Conservation (phyloP, 2,113 vertebrate genomes). For the Psittacara wagleri region DNA sequence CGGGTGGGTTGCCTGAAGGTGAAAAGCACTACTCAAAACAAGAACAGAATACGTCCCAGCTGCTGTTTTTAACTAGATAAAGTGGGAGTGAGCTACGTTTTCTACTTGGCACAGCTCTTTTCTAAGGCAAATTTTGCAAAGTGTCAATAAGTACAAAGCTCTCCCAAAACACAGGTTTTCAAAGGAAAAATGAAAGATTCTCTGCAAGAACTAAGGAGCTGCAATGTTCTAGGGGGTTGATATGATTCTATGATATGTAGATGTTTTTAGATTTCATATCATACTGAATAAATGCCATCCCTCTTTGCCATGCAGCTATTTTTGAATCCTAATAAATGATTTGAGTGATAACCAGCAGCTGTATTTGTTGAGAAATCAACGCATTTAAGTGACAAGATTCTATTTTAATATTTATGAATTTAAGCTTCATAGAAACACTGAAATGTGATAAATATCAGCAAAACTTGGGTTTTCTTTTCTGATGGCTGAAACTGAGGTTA, state of each 20-base stretch:
- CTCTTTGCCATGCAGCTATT: background rate
- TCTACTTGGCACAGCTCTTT: background rate
- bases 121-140: background rate
- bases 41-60: background rate
- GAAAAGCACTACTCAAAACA: background rate
- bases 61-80: background rate
- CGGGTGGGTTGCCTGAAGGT: background rate
- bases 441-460: slow-evolving; percentile 31
- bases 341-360: slow-evolving; percentile 34
- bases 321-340: slow-evolving; percentile 34
- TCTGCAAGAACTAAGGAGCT: background rate
- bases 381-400: slow-evolving; percentile 1
- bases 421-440: background rate
- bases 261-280: background rate
- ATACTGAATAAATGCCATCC: background rate
- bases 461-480: background rate
- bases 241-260: background rate
- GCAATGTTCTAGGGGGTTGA: background rate
- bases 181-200: background rate
- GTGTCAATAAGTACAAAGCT: background rate
- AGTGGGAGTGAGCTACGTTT: background rate
- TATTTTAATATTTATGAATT: slow-evolving; percentile 55
- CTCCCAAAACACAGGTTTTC: background rate
- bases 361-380: slow-evolving; percentile 4
- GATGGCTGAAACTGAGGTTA: background rate